Base-by-base conservation (phyloP, 2,888 invertebrate species). In the Meganola albula region DNA sequence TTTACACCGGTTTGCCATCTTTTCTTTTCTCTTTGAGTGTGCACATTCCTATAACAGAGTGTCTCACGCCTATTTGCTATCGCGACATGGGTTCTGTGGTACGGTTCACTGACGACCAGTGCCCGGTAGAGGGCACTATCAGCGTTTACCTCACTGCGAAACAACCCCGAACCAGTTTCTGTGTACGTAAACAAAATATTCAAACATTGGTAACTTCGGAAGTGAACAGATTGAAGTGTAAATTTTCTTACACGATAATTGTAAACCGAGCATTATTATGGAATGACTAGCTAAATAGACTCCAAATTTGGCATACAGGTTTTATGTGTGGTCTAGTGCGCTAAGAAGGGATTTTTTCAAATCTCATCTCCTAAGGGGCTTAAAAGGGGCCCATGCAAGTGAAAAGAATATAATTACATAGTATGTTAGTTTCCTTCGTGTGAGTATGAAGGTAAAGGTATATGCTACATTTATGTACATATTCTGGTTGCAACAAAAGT, bases 21-120 rank as follows among this genome's bases (percentile, higher is more conserved):
- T 44, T 12, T 27, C 27, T 44, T 48, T 31, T 27, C 16, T 12
- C 9, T 6, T 18, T 36, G 28, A 18, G 45, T 64, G 58, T 64
- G 52, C 60, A 48, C 65, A 47, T 44, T 34, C 62, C 44, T 69
- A 49, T 53, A 61, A 55, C 47, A 65, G 60, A 61, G 58, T 72
- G 73, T 73, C 74, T 68, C 70, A 63, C 64, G 60, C 48, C 38
- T 79, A 54, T 82, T 79, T 80, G 71, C 52, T 67, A 54, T 63
- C 45, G 56, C 61, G 49, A 53, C 55, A 58, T 36, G 35, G 39
- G 40, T n/a, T n/a, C 20, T 20, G 53, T 52, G 45, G 45, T 62
- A 64, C 62, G 68, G 79, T 74, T 75, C 73, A 70, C 55, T 49
- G 61, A 53, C 54, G 54, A 49, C 47, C 53, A 48, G 51, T 54